Conservation (phyloP, 2,797 vertebrate species). For the Danio jaintianensis region DNA sequence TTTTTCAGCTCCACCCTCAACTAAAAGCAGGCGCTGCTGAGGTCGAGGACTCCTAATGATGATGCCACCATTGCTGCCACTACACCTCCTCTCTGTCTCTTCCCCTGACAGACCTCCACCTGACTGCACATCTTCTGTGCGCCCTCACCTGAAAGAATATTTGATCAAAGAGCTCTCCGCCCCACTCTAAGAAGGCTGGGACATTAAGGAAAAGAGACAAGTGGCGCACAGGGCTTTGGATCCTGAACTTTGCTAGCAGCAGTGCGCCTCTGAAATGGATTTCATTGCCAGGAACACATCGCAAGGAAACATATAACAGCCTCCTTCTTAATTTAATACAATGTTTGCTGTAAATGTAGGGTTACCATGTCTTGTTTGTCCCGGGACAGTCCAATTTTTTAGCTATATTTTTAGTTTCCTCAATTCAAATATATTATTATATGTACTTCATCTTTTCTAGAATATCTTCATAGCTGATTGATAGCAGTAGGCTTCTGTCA, state of each 20-base stretch:
- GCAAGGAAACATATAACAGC: not conserved
- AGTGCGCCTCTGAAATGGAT: not conserved
- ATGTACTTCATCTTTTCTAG: too few species aligned
- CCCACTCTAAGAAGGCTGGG: constrained; percentile 4
- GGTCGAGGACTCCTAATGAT: not conserved
- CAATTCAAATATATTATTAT: too few species aligned
- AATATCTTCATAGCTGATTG: too few species aligned
- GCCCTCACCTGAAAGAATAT: constrained; percentile 52
- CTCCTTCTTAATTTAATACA: not conserved
- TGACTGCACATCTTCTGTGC: constrained; percentile 22
- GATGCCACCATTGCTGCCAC: not conserved
- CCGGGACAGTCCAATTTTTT: too few species aligned
- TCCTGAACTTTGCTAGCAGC: not conserved
- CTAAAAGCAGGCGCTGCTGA: not conserved
- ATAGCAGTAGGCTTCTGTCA: too few species aligned
- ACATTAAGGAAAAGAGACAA: constrained; percentile 5
- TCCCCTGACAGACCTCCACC: constrained; percentile 40
- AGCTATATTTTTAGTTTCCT: too few species aligned
- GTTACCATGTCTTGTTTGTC: too few species aligned
- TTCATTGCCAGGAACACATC: not conserved
- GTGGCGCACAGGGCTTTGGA: constrained; percentile 11
- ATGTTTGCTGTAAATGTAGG: not conserved
- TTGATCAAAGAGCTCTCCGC: constrained; percentile 53
- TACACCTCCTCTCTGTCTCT: constrained; percentile 17
- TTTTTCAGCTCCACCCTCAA: constrained; percentile 6